Evolutionary conservation across 2,888 invertebrate genomes (phyloP), one percentile per base, ranked within the genome.

Genomic region (Thera britannica): DNA sequence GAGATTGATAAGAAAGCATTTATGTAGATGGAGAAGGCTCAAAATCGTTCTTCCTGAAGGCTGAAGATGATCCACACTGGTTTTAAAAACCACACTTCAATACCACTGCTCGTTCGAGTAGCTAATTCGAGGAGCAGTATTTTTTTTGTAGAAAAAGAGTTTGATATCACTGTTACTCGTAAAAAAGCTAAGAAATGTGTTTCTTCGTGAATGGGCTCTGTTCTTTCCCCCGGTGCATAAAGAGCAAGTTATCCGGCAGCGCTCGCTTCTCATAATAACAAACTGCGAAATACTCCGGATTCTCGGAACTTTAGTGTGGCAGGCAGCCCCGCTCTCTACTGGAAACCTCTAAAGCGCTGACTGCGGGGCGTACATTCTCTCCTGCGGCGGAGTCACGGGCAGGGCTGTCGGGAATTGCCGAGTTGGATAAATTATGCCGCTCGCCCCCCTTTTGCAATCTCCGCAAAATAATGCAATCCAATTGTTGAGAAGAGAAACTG

Each of bases 291-390:
- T 89, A 86, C 87, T 89, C 86, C 82, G 89, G 89, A 90, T 90
- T 92, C 92, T 85, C 85, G 79, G 85, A 90, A 91, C 88, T 92
- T 90, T 86, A 86, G 84, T 87, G 85, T 83, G 84, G 69, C 86
- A 83, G 80, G 65, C 86, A 83, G 80, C 83, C 79, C 80, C 85
- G 80, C 83, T 84, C 83, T 80, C 83, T 80, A 83, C 80, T 86
- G 84, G 88, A 89, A 90, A 86, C 89, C 90, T 89, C 82, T 86
- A 90, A 90, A 91, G 88, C 90, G 92, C 92, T 90, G 90, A 90
- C 90, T 86, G 82, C 80, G 84, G 83, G 83, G 86, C 87, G 87
- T 81, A 87, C 90, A 87, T 90, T 89, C 89, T 85, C 85, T 87
- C 85, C 82, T 85, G 85, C 82, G 84, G 85, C 83, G 83, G 80